These are phyloP conservation scores for Campopleginae sp. DNA, from an alignment of 2,888 invertebrate genomes.

Conservation along the genomic window DNA sequence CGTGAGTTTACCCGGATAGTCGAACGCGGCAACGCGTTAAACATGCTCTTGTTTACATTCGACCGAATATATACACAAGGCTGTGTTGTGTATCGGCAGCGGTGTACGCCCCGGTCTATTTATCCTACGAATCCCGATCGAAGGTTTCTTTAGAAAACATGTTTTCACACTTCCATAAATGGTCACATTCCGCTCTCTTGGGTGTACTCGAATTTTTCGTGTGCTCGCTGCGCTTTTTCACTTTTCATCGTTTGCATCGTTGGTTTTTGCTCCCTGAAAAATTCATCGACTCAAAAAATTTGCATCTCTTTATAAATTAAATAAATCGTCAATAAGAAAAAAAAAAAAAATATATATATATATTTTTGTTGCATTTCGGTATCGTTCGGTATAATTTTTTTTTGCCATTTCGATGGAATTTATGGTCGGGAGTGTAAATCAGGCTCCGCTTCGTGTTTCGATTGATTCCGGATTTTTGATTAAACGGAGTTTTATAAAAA, in stretches of 20 bases:
- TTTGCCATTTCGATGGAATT: too few relatives aligned
- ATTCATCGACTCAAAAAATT: background rate
- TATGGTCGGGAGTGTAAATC: too few relatives aligned
- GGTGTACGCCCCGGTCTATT: too few relatives aligned
- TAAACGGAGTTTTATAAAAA: background rate
- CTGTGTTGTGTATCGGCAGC: background rate
- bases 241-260: too few relatives aligned
- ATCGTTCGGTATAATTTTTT: too few relatives aligned
- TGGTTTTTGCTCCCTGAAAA: constrained; percentile 16
- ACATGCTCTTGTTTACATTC: background rate
- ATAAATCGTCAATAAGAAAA: too few relatives aligned
- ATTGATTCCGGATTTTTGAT: background rate
- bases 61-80: background rate
- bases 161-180: background rate
- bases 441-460: too few relatives aligned
- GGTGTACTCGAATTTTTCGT: background rate
- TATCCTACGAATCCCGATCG: constrained; percentile 18
- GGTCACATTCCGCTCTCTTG: constrained; percentile 18
- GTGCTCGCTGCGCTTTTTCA: background rate
- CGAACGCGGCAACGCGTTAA: background rate
- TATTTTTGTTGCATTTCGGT: too few relatives aligned
- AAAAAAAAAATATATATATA: too few relatives aligned
- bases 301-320: too few relatives aligned
- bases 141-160: constrained; percentile 19
- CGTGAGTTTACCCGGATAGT: background rate